phyloP scores from a whole-genome alignment of 2,113 vertebrate species.

The Thryonomys swinderianus region DNA sequence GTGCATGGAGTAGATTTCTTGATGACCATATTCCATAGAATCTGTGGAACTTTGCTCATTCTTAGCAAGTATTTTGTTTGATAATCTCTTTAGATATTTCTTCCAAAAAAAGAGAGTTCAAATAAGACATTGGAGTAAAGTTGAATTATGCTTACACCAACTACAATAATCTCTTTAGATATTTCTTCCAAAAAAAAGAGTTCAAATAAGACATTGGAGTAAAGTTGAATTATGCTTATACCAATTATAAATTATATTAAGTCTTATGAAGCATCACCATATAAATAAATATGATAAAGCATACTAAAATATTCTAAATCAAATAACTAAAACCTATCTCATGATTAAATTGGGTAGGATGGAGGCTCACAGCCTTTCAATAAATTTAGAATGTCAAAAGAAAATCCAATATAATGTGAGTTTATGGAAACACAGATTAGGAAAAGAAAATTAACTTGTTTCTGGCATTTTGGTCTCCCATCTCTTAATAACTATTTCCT shows the following conservation, averaged over 20 bases:
- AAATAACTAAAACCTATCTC: neutral
- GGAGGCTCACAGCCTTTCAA: neutral
- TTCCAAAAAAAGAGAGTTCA: neutral
- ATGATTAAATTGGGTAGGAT: neutral
- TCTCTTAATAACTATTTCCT: constrained; percentile 20
- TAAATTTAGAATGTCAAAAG: neutral
- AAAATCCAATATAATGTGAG: neutral
- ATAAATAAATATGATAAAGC: constrained; percentile 23
- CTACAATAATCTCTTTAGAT: too few relatives aligned
- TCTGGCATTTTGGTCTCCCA: neutral
- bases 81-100: too few relatives aligned
- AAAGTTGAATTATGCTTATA: neutral
- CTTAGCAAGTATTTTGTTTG: too few relatives aligned
- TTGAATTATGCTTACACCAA: neutral
- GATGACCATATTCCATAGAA: too few relatives aligned
- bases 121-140: neutral
- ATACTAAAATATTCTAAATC: constrained; percentile 52
- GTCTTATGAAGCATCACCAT: neutral
- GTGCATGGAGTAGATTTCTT: too few relatives aligned
- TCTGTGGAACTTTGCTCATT: too few relatives aligned
- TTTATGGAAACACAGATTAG: neutral
- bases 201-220: too few relatives aligned
- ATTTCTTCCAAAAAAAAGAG: neutral
- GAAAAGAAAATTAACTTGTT: neutral
- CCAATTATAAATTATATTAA: constrained; percentile 15